Percentiles rank a stretch among this genome's conserved stretches.
Conservation (phyloP, 1,140 invertebrate species). For the Cyclina sinensis region DNA sequence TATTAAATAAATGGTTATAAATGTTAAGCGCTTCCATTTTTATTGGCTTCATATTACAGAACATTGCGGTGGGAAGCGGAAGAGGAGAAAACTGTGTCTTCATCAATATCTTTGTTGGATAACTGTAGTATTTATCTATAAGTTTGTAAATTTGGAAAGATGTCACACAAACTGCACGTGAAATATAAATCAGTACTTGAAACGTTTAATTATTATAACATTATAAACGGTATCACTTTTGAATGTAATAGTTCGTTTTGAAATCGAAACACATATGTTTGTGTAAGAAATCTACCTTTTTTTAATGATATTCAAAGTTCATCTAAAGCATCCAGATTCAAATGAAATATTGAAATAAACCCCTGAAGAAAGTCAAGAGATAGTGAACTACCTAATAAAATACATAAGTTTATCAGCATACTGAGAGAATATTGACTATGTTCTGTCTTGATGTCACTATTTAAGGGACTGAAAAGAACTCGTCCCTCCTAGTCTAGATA, state of each 20-base stretch:
- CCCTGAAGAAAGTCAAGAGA: no score
- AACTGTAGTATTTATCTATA: background rate
- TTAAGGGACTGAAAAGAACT: conserved; percentile 32
- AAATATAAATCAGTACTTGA: background rate
- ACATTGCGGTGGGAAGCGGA: background rate
- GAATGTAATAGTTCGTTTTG: no score
- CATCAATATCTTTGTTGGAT: conserved; percentile 21
- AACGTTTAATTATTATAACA: background rate
- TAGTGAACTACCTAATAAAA: no score
- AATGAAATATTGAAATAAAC: background rate
- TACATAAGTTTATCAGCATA: no score
- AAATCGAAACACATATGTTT: no score
- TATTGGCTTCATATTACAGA: conserved; percentile 54
- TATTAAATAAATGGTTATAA: background rate
- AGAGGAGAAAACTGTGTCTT: background rate
- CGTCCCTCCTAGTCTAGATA: background rate
- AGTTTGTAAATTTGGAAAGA: background rate
- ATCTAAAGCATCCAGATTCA: background rate
- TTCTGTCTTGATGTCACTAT: background rate
- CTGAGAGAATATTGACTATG: background rate
- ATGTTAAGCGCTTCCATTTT: background rate
- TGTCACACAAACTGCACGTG: background rate
- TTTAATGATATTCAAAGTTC: no score
- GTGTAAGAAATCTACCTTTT: no score
- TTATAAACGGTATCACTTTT: background rate